Percentiles rank a stretch among this genome's conserved stretches.
phyloP scores from a whole-genome alignment of 2,888 invertebrate species.

The Pinctada fucata region DNA sequence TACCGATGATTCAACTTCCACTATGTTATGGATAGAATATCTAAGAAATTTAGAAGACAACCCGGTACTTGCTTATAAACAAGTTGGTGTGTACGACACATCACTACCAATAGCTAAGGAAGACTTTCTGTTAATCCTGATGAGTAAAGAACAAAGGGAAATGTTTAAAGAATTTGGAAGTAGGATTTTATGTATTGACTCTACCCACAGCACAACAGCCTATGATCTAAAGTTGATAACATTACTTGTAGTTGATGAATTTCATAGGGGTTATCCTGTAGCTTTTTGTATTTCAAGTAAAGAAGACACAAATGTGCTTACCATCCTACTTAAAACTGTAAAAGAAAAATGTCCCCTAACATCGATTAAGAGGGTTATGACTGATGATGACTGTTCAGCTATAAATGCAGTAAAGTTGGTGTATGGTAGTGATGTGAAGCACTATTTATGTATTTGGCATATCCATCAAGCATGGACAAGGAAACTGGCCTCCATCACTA shows the following conservation, averaged over 20 bases:
- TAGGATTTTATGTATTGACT: conserved; percentile 25
- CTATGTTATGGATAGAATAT: no score
- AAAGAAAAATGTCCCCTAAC: conserved; percentile 9
- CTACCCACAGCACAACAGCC: conserved; percentile 21
- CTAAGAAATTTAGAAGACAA: no score
- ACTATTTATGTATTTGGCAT: conserved; percentile 29
- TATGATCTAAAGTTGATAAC: conserved; percentile 28
- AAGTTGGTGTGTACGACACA: neutral
- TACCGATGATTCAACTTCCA: no score
- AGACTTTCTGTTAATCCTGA: conserved; percentile 9
- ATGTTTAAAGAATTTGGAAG: conserved; percentile 15
- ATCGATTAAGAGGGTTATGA: conserved; percentile 12
- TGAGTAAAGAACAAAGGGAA: conserved; percentile 7
- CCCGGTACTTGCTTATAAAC: neutral
- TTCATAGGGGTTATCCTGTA: conserved; percentile 22
- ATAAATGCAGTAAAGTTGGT: conserved; percentile 12
- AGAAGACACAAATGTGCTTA: conserved; percentile 11
- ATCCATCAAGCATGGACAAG: conserved; percentile 9
- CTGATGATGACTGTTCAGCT: conserved; percentile 24
- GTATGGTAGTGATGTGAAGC: conserved; percentile 8
- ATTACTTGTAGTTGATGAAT: conserved; percentile 27
- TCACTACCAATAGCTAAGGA: conserved; percentile 11
- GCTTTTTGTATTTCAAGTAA: conserved; percentile 25
- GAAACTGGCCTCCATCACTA: neutral
- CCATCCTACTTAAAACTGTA: conserved; percentile 11